Base-by-base conservation (phyloP, 2,797 vertebrate genomes). In the Sus cebifrons region DNA sequence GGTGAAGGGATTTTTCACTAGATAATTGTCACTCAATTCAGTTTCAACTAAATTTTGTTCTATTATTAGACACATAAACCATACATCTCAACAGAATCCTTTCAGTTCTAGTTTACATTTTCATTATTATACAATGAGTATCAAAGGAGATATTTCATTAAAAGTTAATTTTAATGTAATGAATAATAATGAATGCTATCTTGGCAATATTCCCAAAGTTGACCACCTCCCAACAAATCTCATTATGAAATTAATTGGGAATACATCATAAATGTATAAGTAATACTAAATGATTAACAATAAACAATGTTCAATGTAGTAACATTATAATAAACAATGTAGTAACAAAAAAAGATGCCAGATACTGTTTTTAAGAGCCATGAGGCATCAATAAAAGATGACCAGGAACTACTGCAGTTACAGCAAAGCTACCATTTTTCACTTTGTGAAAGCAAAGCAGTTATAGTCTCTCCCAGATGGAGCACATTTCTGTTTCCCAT, bases 111-210 rank as follows among this genome's bases (percentile, higher is more conserved):
- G 17, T 97, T 98, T 95, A 60, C 2, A 49, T 92, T 97, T 96
- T 54, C 62, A 86, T 95, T 86, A 89, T 29, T 94, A 87, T 29
- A 64, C 10, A 58, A n/a, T 89, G 36, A 75, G 82, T 93, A 78
- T 94, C 36, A 90, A 97, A 90, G 62, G 15, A 95, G 97, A 81
- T 93, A 75, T 86, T 62, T 64, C 5, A 96, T 92, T 96, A 95
- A 27, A 97, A 96, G 20, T 82, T 92, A 86, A 95, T 73, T 97
- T 96, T 88, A 96, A 87, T 70, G 21, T 95, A 94, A 56, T 93
- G 15, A 97, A 95, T 92, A 95, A 96, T 91, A 89, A 96, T 71
- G n/a, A 95, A 1, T 85, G 29, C 20, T 86, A 54, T 91, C 95
- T 94, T 94, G 60, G 40, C 49, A 79, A 16, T 74, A 94, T 70